Evolutionary conservation across 2,888 invertebrate genomes (phyloP).

Genomic region (Eledona agricola): DNA sequence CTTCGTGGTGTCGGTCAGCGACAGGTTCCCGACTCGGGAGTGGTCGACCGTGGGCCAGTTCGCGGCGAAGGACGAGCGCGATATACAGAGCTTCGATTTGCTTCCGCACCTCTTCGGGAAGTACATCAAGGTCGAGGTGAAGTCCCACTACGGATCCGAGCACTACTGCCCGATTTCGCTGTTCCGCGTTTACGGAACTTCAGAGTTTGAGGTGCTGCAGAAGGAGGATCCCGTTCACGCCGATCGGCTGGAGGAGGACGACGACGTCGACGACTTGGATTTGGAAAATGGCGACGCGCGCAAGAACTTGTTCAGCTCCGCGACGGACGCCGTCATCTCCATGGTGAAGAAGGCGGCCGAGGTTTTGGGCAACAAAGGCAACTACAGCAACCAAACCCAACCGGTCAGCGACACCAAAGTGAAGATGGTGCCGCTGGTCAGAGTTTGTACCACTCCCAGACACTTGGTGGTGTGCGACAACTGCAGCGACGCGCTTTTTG

Average conservation of each 20-base stretch:
- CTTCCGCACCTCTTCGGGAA: conserved; percentile 86
- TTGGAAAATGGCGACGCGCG: conserved; percentile 64
- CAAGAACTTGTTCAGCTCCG: conserved; percentile 84
- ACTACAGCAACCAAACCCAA: conserved; percentile 67
- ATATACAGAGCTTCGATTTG: conserved; percentile 85
- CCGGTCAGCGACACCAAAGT: conserved; percentile 51
- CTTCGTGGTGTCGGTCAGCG: conserved; percentile 86
- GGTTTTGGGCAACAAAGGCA: conserved; percentile 77
- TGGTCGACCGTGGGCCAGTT: conserved; percentile 92
- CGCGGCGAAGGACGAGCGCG: conserved; percentile 85
- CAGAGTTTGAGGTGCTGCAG: conserved; percentile 89
- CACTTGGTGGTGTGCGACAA: conserved; percentile 78
- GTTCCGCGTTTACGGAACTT: conserved; percentile 92
- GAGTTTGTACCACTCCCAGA: conserved; percentile 75
- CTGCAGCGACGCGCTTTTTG: conserved; percentile 76
- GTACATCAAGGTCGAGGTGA: conserved; percentile 89
- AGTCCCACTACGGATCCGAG: conserved; percentile 94
- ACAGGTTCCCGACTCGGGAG: conserved; percentile 89
- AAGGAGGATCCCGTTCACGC: conserved; percentile 78
- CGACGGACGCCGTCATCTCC: conserved; percentile 89
- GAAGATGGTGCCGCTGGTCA: conserved; percentile 47
- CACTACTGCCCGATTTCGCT: conserved; percentile 98
- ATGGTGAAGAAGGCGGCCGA: conserved; percentile 93
- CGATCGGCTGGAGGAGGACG: conserved; percentile 72
- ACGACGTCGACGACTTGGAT: conserved; percentile 68